Percentiles rank a stretch among this genome's conserved stretches.
Conservation (phyloP, 2,888 invertebrate species). For the Drosophila engyochracea region DNA sequence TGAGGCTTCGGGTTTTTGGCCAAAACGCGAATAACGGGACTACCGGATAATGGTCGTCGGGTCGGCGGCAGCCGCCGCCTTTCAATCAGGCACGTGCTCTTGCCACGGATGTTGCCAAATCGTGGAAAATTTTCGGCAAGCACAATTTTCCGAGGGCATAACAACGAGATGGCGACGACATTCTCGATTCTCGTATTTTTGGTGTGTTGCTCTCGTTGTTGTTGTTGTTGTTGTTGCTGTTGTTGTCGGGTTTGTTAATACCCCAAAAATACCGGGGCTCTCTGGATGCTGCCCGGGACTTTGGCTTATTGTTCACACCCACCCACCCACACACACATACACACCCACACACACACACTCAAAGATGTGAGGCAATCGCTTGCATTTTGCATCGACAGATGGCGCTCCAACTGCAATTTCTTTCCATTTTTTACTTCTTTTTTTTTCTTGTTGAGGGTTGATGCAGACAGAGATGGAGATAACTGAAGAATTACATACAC, state of each 20-base stretch:
- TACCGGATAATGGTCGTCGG: constrained; percentile 6
- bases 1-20: constrained; percentile 8
- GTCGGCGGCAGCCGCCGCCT: constrained; percentile 21
- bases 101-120: constrained; percentile 63
- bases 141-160: constrained; percentile 33
- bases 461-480: constrained; percentile 33
- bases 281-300: constrained; percentile 45
- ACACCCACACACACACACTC: background rate
- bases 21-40: constrained; percentile 39
- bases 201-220: background rate
- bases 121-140: constrained; percentile 68
- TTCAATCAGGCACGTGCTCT: constrained; percentile 53
- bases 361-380: constrained; percentile 28
- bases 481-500: constrained; percentile 7
- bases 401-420: constrained; percentile 53
- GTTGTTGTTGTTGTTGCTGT: constrained; percentile 16
- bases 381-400: constrained; percentile 64
- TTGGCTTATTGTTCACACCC: constrained; percentile 57
- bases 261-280: constrained; percentile 38
- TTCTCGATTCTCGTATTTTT: constrained; percentile 29
- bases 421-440: constrained; percentile 2
- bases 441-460: constrained; percentile 1
- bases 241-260: constrained; percentile 57
- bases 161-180: constrained; percentile 24
- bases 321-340: constrained; percentile 4